Base-by-base conservation (phyloP, 1,140 invertebrate species). In the Lasioglossum baleicum region DNA sequence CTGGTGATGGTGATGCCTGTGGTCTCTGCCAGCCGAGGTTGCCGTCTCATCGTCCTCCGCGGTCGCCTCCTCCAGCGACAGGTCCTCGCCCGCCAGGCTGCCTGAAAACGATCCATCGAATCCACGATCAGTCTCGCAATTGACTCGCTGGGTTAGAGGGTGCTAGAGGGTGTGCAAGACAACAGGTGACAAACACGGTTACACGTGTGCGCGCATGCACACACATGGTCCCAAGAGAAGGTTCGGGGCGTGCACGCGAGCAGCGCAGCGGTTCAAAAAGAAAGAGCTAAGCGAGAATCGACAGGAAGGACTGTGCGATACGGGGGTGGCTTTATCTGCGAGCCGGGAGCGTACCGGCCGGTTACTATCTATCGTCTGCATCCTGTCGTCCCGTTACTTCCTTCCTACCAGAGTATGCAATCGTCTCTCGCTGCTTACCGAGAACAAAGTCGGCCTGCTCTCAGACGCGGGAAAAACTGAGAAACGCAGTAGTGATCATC, bases 21-120 rank as follows among this genome's bases (percentile, higher is more conserved):
- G 93, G 88, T 89, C 92, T 84, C 85, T 90, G 78, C 81, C 92
- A 71, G 90, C 95, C 94, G 91, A 94, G 94, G 92, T 95, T 94
- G 91, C 95, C 88, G 95, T 95, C 87, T 97, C 96, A 91, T 97
- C 96, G 86, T 96, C 96, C 84, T 95, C 95, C 75, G 94, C 94
- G 73, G 95, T 94, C 53, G 90, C 90, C 76, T 94, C 94, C 75
- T 95, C 96, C 88, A 96, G 91, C 1, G 96, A 96, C 40, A 97
- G 92, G 89, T 97, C 96, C 89, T 96, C 96, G 60, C 95, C 95
- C 85, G 96, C 95, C 91, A 97, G 94, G 79, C 95, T 95, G 92
- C 96, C 96, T 97, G 93, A 20, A 95, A 94, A 88, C 75, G 88
- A 82, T 66, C 44, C 51, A 76, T 82, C 67, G 68, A 48, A 64